Conservation (phyloP, 2,113 vertebrate genomes). For the Hippopotamus amphibius region DNA sequence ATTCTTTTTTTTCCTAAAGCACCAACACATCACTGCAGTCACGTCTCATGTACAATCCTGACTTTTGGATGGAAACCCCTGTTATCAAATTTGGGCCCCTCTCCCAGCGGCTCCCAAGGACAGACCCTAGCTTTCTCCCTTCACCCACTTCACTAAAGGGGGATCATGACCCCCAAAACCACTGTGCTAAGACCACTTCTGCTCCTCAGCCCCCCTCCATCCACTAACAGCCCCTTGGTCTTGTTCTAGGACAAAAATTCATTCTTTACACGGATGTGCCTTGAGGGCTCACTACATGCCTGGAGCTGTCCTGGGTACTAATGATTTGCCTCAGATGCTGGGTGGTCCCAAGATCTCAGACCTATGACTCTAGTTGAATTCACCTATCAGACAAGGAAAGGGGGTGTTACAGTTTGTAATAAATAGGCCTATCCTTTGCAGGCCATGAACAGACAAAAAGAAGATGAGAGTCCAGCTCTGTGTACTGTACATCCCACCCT, state of each 20-base stretch:
- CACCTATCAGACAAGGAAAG: not conserved
- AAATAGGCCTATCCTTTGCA: not conserved
- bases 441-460: not conserved
- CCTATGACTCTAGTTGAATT: not conserved
- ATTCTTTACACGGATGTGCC: rapidly evolving
- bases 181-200: not conserved
- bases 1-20: not conserved
- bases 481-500: too few relatives aligned
- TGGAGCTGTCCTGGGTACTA: conserved; percentile 16
- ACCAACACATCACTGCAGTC: not conserved
- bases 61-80: not conserved
- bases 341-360: not conserved
- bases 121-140: not conserved
- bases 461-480: not conserved
- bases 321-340: not conserved
- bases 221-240: not conserved
- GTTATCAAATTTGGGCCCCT: not conserved
- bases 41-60: not conserved
- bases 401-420: not conserved
- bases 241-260: not conserved
- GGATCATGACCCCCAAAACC: not conserved
- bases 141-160: not conserved
- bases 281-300: not conserved
- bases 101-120: not conserved
- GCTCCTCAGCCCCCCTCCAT: not conserved